Base-by-base conservation (phyloP, 2,797 vertebrate species). In the Eospalax fontanierii region DNA sequence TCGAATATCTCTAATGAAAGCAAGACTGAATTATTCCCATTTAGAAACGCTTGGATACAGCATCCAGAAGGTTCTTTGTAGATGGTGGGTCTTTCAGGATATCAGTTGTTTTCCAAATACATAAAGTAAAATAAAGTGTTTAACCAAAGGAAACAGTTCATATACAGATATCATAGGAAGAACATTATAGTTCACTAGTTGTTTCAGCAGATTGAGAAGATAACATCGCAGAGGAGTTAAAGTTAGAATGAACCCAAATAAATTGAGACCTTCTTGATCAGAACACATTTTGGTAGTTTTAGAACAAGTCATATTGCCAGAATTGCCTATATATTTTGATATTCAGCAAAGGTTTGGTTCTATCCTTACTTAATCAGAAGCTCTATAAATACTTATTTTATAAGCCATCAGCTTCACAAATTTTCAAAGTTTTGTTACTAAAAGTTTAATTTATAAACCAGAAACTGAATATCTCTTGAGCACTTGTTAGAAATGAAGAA, bases 321-420 rank as follows among this genome's bases (percentile, higher is more conserved):
- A 95, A 87, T 91, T 89, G 68, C 14, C 5, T 50, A 38, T 35
- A 10, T n/a, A n/a, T n/a, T 54, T 28, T 93, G 50, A 65, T 86
- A 93, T 30, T 80, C 2, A 86, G 61, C 68, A 93, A 92, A n/a
- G 61, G 61, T 78, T 16, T 93, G 12, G 61, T 87, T 74, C 35
- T 19, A 28, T 15, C 66, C 38, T 87, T 87, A 89, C 15, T 87
- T 50, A 78, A 70, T 87, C 46, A 74, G 50, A 93, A 74, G 46
- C 11, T 50, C 9, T 76, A 21, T 50, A 6, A 95, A 19, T 30
- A 89, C 28, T 30, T 79, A 87, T 61, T 85, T 76, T 61, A 24
- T 86, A 91, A 84, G 21, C 2, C 70, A 38, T 84, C 66, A 74
- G 38, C 21, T 93, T 82, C 76, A 82, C 16, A 30, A 94, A 59